Evolutionary conservation across 2,888 invertebrate species (phyloP), one percentile per base, ranked within the genome.

Genomic region (Sesia bembeciformis): DNA sequence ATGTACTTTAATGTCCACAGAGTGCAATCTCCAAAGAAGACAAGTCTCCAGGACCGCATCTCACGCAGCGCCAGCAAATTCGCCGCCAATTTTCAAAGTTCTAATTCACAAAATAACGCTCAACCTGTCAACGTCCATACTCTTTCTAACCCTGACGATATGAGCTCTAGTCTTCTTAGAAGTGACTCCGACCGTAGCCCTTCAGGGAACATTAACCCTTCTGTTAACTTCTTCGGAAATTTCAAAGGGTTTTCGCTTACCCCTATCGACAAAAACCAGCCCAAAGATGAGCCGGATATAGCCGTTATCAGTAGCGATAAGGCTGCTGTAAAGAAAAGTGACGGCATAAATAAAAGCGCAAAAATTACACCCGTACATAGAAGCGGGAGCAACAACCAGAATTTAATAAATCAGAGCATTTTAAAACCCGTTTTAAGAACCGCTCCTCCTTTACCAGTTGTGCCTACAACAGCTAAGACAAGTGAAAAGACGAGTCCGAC

Each of bases 211-310:
- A 65, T 88, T 3, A 88, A 87, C 62, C 86, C 90, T 51, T 74
- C 90, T 41, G 81, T 91, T 57, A 93, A 93, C 67, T 93, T 96
- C 82, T 96, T 96, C 76, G 96, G 96, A 0, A 94, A 96, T 68
- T 96, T 96, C 84, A 95, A 95, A 80, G 96, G 96, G 0, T 97
- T 96, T 78, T 93, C 94, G 0, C 90, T 97, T 51, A 91, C 93
- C 0, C 94, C 95, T 0, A 85, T 93, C 0, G 90, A 91, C 42
- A 89, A 87, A 65, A 79, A 82, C 56, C 81, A 83, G 4, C 79
- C 81, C 0, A 58, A 59, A 40, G 65, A 69, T 39, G 65, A 66
- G 1, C 50, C 61, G 3, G 72, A 67, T 54, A 68, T 70, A 8
- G 71, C 76, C 0, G 41, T 52, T 51, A 52, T 55, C 5, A 49